These are phyloP conservation scores for Cryptocephalus moraei DNA, from an alignment of 2,888 invertebrate species.

Conservation along the genomic window DNA sequence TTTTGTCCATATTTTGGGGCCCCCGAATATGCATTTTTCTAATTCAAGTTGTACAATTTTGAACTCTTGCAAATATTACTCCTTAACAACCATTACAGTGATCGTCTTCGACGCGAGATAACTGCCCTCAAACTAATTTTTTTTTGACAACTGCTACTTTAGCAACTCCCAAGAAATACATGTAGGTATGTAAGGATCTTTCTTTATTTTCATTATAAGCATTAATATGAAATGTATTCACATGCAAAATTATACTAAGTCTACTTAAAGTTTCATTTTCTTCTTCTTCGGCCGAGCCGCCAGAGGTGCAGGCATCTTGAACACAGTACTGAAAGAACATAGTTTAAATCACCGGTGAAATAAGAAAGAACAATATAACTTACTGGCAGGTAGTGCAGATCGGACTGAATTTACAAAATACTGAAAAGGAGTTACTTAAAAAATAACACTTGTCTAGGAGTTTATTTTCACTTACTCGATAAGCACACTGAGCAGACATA, in stretches of 20 bases:
- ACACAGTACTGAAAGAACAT: slow-evolving; percentile 66
- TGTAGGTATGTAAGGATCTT: too few relatives aligned
- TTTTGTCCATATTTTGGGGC: too few relatives aligned
- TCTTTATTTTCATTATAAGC: too few relatives aligned
- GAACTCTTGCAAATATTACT: too few relatives aligned
- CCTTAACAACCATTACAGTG: too few relatives aligned
- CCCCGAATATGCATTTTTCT: too few relatives aligned
- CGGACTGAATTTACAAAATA: slow-evolving; percentile 95
- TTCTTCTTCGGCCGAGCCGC: slow-evolving; percentile 73
- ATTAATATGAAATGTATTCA: too few relatives aligned
- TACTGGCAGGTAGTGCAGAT: slow-evolving; percentile 96
- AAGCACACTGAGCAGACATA: slow-evolving; percentile 97
- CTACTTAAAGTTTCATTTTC: slow-evolving; percentile 50
- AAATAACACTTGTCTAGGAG: neutral
- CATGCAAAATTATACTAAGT: neutral
- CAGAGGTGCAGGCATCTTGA: slow-evolving; percentile 77
- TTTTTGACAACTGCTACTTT: too few relatives aligned
- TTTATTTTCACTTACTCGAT: slow-evolving; percentile 55
- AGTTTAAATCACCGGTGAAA: slow-evolving; percentile 39
- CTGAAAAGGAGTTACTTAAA: slow-evolving; percentile 44
- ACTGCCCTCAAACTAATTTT: too few relatives aligned
- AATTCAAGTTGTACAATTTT: too few relatives aligned
- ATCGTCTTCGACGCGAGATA: too few relatives aligned
- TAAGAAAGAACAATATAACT: slow-evolving; percentile 48
- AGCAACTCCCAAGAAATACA: too few relatives aligned